phyloP scores from a whole-genome alignment of 1,140 invertebrate genomes.

The Popillia japonica region DNA sequence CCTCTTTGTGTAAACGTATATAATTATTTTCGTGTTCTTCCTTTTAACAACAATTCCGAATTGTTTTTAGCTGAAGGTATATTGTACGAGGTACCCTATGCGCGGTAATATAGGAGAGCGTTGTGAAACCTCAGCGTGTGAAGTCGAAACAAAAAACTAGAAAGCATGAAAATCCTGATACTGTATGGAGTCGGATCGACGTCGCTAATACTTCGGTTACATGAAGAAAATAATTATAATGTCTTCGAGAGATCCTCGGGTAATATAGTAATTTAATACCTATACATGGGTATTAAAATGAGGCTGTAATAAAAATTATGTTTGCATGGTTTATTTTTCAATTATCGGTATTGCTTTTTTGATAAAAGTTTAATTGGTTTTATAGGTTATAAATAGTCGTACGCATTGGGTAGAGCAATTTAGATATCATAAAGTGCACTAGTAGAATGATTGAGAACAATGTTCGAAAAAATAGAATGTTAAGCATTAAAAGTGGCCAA shows the following conservation, averaged over 20 bases:
- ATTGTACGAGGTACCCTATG: neutral
- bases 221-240: neutral
- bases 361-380: too few relatives aligned
- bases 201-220: neutral
- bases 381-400: too few relatives aligned
- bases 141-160: constrained; percentile 8
- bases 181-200: neutral
- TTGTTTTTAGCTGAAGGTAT: constrained; percentile 13
- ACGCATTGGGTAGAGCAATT: too few relatives aligned
- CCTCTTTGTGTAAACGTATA: constrained; percentile 40
- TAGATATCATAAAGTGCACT: too few relatives aligned
- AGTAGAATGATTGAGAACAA: too few relatives aligned
- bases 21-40: constrained; percentile 43
- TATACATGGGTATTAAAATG: neutral
- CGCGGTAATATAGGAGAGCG: too few relatives aligned
- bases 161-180: neutral
- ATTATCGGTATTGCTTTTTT: neutral
- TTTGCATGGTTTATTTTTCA: neutral
- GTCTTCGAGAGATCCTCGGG: neutral
- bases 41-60: constrained; percentile 17
- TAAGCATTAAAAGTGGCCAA: too few relatives aligned
- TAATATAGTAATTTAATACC: neutral
- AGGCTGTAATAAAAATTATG: neutral
- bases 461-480: too few relatives aligned
- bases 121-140: neutral